These are phyloP conservation scores for Drosophila percnosoma DNA, from an alignment of 2,888 invertebrate species.

Conservation along the genomic window DNA sequence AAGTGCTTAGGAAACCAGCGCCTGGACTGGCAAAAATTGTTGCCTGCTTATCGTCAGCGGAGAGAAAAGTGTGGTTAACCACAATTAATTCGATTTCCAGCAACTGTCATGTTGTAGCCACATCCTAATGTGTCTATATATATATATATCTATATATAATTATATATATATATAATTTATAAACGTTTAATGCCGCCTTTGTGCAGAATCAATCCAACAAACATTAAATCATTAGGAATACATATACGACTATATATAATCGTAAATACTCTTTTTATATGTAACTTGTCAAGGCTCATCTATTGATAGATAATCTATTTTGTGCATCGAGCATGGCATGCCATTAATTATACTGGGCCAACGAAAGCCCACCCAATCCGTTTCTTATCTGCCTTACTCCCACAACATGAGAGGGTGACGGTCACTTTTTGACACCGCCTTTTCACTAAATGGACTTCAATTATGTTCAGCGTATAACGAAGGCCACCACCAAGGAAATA, in stretches of 20 bases:
- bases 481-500: constrained; percentile 36
- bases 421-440: constrained; percentile 68
- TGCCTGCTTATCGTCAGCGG: constrained; percentile 12
- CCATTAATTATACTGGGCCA: constrained; percentile 67
- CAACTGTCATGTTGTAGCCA: constrained; percentile 50
- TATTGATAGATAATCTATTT: constrained; percentile 80
- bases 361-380: constrained; percentile 1
- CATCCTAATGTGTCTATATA: constrained; percentile 54
- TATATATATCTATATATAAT: background rate
- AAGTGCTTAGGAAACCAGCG: constrained; percentile 1
- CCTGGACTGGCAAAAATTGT: constrained; percentile 24
- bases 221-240: constrained; percentile 46
- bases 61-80: constrained; percentile 17
- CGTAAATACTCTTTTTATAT: constrained; percentile 21
- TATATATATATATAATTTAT: constrained; percentile 64
- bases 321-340: constrained; percentile 65
- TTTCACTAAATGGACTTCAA: constrained; percentile 82
- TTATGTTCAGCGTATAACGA: constrained; percentile 58
- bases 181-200: constrained; percentile 68
- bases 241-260: constrained; percentile 8
- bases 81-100: constrained; percentile 64
- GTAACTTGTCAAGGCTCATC: constrained; percentile 67
- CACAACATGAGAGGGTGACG: background rate
- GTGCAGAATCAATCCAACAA: constrained; percentile 60
- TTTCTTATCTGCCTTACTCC: constrained; percentile 46